Conservation (phyloP, 2,888 invertebrate species). For the Cerceris ruficornis region DNA sequence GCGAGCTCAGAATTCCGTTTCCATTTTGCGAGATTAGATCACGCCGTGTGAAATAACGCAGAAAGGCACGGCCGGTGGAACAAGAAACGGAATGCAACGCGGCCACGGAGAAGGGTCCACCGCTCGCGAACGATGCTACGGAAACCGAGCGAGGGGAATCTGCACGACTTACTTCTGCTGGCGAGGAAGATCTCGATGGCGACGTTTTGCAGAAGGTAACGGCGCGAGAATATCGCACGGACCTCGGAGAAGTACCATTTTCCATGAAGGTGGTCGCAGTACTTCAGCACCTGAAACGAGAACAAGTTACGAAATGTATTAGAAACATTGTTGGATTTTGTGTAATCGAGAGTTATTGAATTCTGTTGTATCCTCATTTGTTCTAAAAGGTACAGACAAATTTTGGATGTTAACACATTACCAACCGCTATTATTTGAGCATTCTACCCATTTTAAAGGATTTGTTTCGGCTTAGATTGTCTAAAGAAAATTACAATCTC, state of each 20-base stretch:
- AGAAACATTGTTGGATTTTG: background rate
- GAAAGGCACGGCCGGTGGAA: slow-evolving; percentile 52
- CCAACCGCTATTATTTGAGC: too few species aligned
- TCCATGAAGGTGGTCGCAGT: slow-evolving; percentile 99
- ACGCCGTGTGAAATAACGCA: slow-evolving; percentile 74
- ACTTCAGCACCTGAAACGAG: slow-evolving; percentile 92
- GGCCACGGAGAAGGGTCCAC: slow-evolving; percentile 20
- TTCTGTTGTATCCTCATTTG: too few species aligned
- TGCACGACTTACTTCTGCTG: slow-evolving; percentile 93
- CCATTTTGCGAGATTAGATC: slow-evolving; percentile 67
- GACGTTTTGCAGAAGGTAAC: slow-evolving; percentile 97
- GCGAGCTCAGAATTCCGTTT: slow-evolving; percentile 73
- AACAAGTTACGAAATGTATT: background rate
- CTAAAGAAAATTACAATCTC: too few species aligned
- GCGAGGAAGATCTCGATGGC: slow-evolving; percentile 99
- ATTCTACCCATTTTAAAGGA: too few species aligned
- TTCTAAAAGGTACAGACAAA: too few species aligned
- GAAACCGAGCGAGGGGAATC: slow-evolving; percentile 38
- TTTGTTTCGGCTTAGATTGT: too few species aligned
- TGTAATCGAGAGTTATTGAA: background rate
- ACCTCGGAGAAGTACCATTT: slow-evolving; percentile 99
- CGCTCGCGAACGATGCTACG: slow-evolving; percentile 22
- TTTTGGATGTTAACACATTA: too few species aligned
- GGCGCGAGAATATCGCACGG: slow-evolving; percentile 97
- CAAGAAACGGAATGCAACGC: slow-evolving; percentile 72